These are phyloP conservation scores for Cygnus atratus DNA, from an alignment of 2,113 vertebrate genomes.

Conservation along the genomic window DNA sequence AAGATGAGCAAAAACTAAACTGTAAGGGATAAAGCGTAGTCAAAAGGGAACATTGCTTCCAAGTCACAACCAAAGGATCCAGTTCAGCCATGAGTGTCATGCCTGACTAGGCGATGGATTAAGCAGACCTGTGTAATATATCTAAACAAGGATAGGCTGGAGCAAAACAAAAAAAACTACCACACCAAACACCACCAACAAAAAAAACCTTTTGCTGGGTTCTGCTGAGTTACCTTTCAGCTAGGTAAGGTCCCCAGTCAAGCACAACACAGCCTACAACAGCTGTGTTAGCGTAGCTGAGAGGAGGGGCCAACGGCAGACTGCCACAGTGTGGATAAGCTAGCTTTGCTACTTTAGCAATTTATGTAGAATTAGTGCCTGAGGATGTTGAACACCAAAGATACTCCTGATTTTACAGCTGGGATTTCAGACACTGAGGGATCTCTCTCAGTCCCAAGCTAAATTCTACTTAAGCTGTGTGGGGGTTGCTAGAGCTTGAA, in stretches of 20 bases:
- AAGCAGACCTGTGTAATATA: not conserved
- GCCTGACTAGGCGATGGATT: not conserved
- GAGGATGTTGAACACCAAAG: not conserved
- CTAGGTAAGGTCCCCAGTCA: not conserved
- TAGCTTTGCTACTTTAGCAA: not conserved
- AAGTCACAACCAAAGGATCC: not conserved
- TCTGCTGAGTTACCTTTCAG: not conserved
- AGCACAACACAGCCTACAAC: not conserved
- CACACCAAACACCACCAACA: not conserved
- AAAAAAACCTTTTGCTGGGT: not conserved
- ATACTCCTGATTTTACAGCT: not conserved
- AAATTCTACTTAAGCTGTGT: not conserved
- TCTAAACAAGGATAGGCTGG: not conserved
- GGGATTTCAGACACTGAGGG: not conserved
- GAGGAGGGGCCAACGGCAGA: not conserved
- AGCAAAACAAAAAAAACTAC: not conserved
- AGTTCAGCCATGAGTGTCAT: not conserved
- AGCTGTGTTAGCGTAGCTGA: not conserved
- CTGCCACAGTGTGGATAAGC: accelerated
- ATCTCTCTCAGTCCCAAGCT: not conserved
- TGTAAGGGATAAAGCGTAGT: not conserved
- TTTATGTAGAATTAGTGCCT: not conserved
- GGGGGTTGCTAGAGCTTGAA: not conserved
- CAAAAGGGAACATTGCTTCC: not conserved
- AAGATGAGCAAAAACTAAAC: not conserved